These are phyloP conservation scores for Sebastes itinus DNA, from an alignment of 2,797 vertebrate genomes.

Conservation along the genomic window DNA sequence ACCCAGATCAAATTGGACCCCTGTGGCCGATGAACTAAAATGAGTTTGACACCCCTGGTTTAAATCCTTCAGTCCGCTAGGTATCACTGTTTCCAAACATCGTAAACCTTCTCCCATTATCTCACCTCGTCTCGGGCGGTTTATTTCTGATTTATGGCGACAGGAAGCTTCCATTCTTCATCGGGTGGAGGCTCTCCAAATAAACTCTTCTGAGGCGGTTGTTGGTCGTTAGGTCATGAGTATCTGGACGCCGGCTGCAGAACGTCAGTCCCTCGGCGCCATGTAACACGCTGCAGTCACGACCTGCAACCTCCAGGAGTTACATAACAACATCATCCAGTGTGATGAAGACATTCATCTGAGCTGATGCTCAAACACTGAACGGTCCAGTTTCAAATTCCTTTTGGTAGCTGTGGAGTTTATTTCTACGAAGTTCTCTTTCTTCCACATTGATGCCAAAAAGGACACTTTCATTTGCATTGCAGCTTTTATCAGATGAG, in stretches of 20 bases:
- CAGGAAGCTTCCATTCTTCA: not conserved
- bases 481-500: not conserved
- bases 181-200: constrained; percentile 9
- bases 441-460: not conserved
- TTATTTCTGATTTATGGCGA: not conserved
- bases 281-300: not conserved
- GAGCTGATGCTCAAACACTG: not conserved
- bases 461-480: not conserved
- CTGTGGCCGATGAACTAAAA: too few species aligned
- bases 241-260: not conserved
- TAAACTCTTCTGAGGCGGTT: not conserved
- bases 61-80: not conserved
- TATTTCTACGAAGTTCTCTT: not conserved
- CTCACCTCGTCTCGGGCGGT: not conserved
- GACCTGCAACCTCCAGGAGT: not conserved
- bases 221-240: not conserved
- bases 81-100: not conserved
- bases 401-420: not conserved
- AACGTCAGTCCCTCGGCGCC: not conserved
- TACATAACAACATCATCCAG: not conserved
- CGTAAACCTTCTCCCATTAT: not conserved
- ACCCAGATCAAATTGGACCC: too few species aligned
- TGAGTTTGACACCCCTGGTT: not conserved
- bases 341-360: not conserved
- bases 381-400: not conserved